Evolutionary conservation across 1,140 invertebrate species (phyloP).

Genomic region (Gryllus bimaculatus): DNA sequence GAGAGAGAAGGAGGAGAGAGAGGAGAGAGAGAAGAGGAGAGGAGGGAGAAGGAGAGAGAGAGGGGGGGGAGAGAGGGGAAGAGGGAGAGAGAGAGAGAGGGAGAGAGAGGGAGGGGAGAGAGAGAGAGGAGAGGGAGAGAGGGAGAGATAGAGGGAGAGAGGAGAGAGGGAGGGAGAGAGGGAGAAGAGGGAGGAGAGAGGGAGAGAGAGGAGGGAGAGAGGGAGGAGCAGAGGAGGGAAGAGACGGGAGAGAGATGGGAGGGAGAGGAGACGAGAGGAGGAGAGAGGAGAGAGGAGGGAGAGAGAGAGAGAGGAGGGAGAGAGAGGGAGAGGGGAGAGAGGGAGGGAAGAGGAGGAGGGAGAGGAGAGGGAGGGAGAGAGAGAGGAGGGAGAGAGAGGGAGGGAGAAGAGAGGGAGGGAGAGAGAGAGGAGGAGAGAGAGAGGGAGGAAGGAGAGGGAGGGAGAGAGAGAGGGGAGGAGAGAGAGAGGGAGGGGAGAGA

Average conservation of each 20-base stretch:
- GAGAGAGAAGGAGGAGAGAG: too few relatives aligned
- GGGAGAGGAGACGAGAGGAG: neutral
- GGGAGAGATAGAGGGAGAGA: neutral
- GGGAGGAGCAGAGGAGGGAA: neutral
- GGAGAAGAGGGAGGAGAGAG: neutral
- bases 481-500: too few relatives aligned
- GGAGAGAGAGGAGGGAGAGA: neutral
- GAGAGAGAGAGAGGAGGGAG: neutral
- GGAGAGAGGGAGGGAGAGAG: neutral
- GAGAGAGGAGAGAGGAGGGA: neutral
- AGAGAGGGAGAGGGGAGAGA: neutral
- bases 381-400: slow-evolving; percentile 26
- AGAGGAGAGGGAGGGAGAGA: slow-evolving; percentile 34
- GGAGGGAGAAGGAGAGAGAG: too few relatives aligned
- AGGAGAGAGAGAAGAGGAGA: too few relatives aligned
- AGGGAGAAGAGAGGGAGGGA: slow-evolving; percentile 29
- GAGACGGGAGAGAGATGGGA: neutral
- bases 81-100: too few relatives aligned
- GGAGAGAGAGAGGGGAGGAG: too few relatives aligned
- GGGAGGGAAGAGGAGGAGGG: slow-evolving; percentile 32
- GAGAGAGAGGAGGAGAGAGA: slow-evolving; percentile 26
- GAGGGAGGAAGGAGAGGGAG: slow-evolving; percentile 29
- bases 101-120: too few relatives aligned
- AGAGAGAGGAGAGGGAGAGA: too few relatives aligned
- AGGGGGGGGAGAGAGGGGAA: too few relatives aligned